Evolutionary conservation across 1,140 invertebrate species (phyloP), one percentile per base, ranked within the genome.

Genomic region (Drosophila carrolli): DNA sequence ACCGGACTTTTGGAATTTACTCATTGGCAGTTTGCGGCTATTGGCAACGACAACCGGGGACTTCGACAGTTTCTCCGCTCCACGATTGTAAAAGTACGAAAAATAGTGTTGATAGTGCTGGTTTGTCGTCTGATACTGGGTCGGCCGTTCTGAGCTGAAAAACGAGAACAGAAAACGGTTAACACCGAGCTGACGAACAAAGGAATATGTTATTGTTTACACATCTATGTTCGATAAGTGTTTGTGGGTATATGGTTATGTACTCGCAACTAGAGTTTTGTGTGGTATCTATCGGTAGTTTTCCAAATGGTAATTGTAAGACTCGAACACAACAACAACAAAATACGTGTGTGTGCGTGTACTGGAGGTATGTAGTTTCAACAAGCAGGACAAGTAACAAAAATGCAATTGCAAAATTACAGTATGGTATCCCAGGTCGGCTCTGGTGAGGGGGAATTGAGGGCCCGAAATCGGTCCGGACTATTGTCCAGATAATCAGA

Each of bases 101-200:
- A 89, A 91, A 75, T 91, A 91, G 23, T 91, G 88, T 19, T 91
- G 80, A 65, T 91, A 91, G 48, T 91, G 88, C 50, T 89, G 80
- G 48, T 83, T 78, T 1, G 75, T 56, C 16, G 86, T 75, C 10
- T 62, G 78, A 14, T 76, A 81, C 27, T 68, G 65, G 6, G 63
- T 14, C 23, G 56, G 56, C 2, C 57, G 71, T 16, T 80, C 80
- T 2, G 80, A 44, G n/a, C 84, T 88, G 55, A 51, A 54, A 60
- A 55, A 55, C 5, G 55, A 53, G 35, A 19, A 60, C 14, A 48
- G 16, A 55, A 50, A 41, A 35, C 14, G 16, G 16, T 44, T 16
- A 43, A 16, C 35, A 14, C 10, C 19, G 32, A 32, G 8, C 19
- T 43, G 29, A 13, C 11, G 29, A 51, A 37, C 19, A 27, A 14